phyloP scores from a whole-genome alignment of 1,140 invertebrate species.

The Drosophila ohnishii region DNA sequence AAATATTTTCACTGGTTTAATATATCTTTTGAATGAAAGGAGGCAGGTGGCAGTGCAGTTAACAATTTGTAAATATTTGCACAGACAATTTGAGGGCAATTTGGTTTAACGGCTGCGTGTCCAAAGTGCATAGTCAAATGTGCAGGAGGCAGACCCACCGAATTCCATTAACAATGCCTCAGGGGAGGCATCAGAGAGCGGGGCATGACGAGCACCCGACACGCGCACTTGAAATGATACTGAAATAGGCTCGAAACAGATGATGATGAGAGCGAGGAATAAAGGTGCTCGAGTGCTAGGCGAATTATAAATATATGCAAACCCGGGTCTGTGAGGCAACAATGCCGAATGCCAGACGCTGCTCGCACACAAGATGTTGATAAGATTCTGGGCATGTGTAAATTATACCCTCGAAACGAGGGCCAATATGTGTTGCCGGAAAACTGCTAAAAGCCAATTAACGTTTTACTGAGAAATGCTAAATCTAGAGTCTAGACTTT shows the following conservation, averaged over 20 bases:
- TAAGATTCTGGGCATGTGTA: slow-evolving; percentile 16
- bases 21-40: background rate
- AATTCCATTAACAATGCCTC: slow-evolving; percentile 9
- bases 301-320: slow-evolving; percentile 30
- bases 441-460: slow-evolving; percentile 29
- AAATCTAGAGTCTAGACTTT: slow-evolving; percentile 11
- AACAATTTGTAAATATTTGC: slow-evolving; percentile 45
- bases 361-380: slow-evolving; percentile 13
- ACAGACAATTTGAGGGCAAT: slow-evolving; percentile 29
- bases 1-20: slow-evolving; percentile 35
- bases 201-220: slow-evolving; percentile 13
- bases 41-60: slow-evolving; percentile 6
- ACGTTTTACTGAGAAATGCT: background rate
- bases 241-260: slow-evolving; percentile 30
- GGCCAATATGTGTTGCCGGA: background rate
- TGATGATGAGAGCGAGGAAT: slow-evolving; percentile 8
- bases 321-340: slow-evolving; percentile 3
- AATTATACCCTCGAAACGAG: slow-evolving; percentile 14
- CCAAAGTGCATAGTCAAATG: slow-evolving; percentile 23
- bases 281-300: slow-evolving; percentile 26
- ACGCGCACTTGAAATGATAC: slow-evolving; percentile 28
- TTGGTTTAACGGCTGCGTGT: slow-evolving; percentile 27
- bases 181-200: background rate
- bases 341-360: slow-evolving; percentile 8
- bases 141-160: background rate